These are phyloP conservation scores for Monoplex corrugatus DNA, from an alignment of 2,888 invertebrate species.

Conservation along the genomic window DNA sequence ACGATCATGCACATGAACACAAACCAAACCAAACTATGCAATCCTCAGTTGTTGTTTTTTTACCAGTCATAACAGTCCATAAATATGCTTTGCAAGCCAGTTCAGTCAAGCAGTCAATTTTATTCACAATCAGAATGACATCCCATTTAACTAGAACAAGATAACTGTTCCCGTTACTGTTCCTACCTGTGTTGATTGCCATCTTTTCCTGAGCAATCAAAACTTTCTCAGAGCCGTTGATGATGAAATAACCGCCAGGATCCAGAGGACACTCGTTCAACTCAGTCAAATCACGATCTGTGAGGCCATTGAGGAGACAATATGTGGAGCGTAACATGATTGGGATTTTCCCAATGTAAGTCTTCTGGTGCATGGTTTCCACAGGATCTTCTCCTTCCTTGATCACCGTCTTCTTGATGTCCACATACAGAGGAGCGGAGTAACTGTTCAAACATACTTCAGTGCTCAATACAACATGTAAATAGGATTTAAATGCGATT, in stretches of 20 bases:
- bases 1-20: too few species aligned
- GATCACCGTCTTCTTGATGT: slow-evolving; percentile 97
- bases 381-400: slow-evolving; percentile 93
- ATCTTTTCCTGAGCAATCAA: slow-evolving; percentile 99
- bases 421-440: slow-evolving; percentile 99
- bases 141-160: too few species aligned
- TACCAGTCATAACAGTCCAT: too few species aligned
- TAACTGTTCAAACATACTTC: slow-evolving; percentile 84
- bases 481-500: too few species aligned
- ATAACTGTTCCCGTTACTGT: too few species aligned
- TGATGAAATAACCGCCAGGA: slow-evolving; percentile 99
- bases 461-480: not conserved
- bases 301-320: slow-evolving; percentile 95
- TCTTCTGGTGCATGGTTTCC: slow-evolving; percentile 88
- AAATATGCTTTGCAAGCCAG: too few species aligned
- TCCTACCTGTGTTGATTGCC: slow-evolving; percentile 95
- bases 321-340: slow-evolving; percentile 99
- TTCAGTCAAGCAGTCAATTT: too few species aligned
- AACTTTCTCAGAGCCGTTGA: slow-evolving; percentile 99
- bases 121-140: too few species aligned
- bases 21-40: too few species aligned
- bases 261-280: slow-evolving; percentile 99
- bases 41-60: too few species aligned
- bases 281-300: slow-evolving; percentile 99
- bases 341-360: slow-evolving; percentile 94